Evolutionary conservation across 1,140 invertebrate genomes (phyloP).

Genomic region (Coptotermes formosanus): DNA sequence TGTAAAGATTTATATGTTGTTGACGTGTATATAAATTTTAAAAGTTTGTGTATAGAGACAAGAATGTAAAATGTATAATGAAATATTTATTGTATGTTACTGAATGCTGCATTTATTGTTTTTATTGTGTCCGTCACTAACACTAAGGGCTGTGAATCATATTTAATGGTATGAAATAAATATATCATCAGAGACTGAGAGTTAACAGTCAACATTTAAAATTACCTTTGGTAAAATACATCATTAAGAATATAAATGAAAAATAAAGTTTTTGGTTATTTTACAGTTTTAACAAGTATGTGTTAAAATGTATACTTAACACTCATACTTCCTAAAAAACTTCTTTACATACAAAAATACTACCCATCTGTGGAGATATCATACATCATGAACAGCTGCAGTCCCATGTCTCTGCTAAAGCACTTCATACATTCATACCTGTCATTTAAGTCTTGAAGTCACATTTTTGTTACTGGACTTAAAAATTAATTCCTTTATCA

Average conservation of each 20-base stretch:
- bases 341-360: slow-evolving; percentile 18
- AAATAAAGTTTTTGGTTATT: slow-evolving; percentile 23
- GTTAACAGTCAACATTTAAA: slow-evolving; percentile 16
- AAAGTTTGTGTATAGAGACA: not conserved
- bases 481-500: too few relatives aligned
- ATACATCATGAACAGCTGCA: slow-evolving; percentile 13
- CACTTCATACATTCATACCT: too few relatives aligned
- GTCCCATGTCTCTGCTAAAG: too few relatives aligned
- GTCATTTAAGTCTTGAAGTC: too few relatives aligned
- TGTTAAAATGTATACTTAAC: not conserved
- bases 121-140: not conserved
- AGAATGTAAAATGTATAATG: not conserved
- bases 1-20: not conserved
- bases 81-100: not conserved
- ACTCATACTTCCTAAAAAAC: not conserved
- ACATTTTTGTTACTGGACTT: too few relatives aligned
- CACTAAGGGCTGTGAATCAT: not conserved
- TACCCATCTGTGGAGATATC: not conserved
- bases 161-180: not conserved
- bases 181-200: not conserved
- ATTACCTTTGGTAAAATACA: slow-evolving; percentile 30
- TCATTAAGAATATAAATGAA: slow-evolving; percentile 26
- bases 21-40: not conserved
- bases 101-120: not conserved
- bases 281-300: slow-evolving; percentile 14